These are phyloP conservation scores for Nephila pilipes DNA, from an alignment of 1,140 invertebrate species.

Conservation along the genomic window DNA sequence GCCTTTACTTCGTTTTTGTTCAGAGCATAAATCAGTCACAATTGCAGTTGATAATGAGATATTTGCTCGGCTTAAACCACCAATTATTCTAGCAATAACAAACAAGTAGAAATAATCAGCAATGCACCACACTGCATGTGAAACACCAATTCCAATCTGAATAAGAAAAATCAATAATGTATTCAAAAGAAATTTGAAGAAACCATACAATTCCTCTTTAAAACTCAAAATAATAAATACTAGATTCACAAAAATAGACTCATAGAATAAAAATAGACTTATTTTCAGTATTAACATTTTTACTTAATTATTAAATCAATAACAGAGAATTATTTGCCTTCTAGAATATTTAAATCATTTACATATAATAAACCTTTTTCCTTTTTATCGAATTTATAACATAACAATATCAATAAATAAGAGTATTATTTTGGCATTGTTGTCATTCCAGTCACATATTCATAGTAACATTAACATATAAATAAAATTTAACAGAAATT, in stretches of 20 bases:
- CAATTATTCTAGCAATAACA: constrained; percentile 94
- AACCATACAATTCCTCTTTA: neutral
- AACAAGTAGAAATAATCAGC: constrained; percentile 95
- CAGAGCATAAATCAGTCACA: constrained; percentile 94
- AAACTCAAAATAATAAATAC: neutral
- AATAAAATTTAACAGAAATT: no score
- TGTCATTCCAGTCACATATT: no score
- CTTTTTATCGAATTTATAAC: no score
- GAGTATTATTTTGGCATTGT: no score
- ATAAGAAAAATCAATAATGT: neutral
- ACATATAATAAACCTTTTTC: no score
- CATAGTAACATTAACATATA: no score
- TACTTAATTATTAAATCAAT: no score
- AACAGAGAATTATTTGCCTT: no score
- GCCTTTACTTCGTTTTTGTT: constrained; percentile 91
- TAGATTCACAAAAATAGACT: neutral
- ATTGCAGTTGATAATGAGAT: constrained; percentile 97
- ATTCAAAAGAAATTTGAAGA: neutral
- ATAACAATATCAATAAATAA: no score
- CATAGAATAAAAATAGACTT: neutral
- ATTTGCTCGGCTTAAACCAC: constrained; percentile 98
- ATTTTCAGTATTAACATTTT: neutral
- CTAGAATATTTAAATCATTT: no score
- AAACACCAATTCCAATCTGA: constrained; percentile 90
- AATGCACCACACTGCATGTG: constrained; percentile 93